Percentiles rank a stretch among this genome's conserved stretches.
These are phyloP conservation scores for Acanthosepion esculentum DNA, from an alignment of 2,888 invertebrate genomes.

Conservation along the genomic window DNA sequence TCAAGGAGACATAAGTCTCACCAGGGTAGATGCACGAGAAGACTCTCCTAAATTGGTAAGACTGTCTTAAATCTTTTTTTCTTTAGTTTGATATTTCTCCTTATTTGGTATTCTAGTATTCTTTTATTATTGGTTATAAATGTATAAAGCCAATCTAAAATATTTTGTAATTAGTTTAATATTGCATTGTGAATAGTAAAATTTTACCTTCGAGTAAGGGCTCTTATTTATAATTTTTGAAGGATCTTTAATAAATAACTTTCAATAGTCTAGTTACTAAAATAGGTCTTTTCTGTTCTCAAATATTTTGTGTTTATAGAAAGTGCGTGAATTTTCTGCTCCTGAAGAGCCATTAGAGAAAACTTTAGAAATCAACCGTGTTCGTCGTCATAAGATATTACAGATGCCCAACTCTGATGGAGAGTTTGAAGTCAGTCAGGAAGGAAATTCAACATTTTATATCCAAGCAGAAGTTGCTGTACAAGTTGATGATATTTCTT, in stretches of 20 bases:
- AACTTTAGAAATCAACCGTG: constrained; percentile 79
- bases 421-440: constrained; percentile 54
- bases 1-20: constrained; percentile 81
- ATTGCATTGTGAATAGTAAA: no score
- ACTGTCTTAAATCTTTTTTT: background rate
- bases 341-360: constrained; percentile 86
- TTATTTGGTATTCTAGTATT: background rate
- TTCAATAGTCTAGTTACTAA: no score
- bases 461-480: constrained; percentile 52
- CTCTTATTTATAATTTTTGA: no score
- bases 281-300: no score
- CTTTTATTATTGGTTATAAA: background rate
- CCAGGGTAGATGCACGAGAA: constrained; percentile 56
- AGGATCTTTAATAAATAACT: no score
- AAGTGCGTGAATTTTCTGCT: constrained; percentile 77
- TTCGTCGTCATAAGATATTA: constrained; percentile 50
- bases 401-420: constrained; percentile 54
- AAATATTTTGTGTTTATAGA: constrained; percentile 48
- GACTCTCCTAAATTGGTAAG: constrained; percentile 66
- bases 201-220: no score
- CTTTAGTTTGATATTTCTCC: background rate
- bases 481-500: constrained; percentile 51
- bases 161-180: background rate
- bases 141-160: background rate
- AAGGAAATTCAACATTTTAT: constrained; percentile 66